phyloP scores from a whole-genome alignment of 1,140 invertebrate species.

The Conopomorpha cramerella region DNA sequence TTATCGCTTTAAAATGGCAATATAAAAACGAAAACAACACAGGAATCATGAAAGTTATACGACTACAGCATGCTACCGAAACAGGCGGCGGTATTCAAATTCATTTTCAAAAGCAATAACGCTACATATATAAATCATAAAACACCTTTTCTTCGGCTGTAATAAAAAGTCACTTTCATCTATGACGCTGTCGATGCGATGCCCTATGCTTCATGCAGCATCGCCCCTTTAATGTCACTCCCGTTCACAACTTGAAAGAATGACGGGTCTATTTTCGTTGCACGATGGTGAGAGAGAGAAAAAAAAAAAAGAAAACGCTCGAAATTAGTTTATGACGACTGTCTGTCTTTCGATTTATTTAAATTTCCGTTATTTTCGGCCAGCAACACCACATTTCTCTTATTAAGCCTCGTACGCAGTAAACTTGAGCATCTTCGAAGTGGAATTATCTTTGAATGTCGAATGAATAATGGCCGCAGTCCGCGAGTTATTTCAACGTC shows the following conservation, averaged over 20 bases:
- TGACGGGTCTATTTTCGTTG: conserved; percentile 55
- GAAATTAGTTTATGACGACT: conserved; percentile 60
- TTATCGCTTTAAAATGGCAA: too few relatives aligned
- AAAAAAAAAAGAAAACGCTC: conserved; percentile 52
- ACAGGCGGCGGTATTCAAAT: conserved; percentile 3
- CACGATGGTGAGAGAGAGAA: too few relatives aligned
- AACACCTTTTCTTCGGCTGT: conserved; percentile 23
- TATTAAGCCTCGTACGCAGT: conserved; percentile 35
- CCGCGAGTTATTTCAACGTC: too few relatives aligned
- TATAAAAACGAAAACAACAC: too few relatives aligned
- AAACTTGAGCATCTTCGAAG: conserved; percentile 30
- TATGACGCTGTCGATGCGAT: conserved; percentile 33
- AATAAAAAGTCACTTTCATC: conserved; percentile 30
- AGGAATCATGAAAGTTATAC: too few relatives aligned
- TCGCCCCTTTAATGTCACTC: conserved; percentile 50
- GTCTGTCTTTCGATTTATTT: conserved; percentile 59
- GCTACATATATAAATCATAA: conserved; percentile 28
- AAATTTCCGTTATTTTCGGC: conserved; percentile 57
- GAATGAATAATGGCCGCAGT: conserved; percentile 22
- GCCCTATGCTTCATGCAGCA: conserved; percentile 27
- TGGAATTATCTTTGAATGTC: conserved; percentile 27
- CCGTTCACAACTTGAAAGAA: conserved; percentile 46
- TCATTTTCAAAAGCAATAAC: conserved; percentile 20
- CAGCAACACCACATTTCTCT: conserved; percentile 32
- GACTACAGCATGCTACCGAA: too few relatives aligned